A percentile compares a stretch with the other conserved stretches of the same genome.
phyloP scores from a whole-genome alignment of 2,797 vertebrate species.

The Danio choprae region DNA sequence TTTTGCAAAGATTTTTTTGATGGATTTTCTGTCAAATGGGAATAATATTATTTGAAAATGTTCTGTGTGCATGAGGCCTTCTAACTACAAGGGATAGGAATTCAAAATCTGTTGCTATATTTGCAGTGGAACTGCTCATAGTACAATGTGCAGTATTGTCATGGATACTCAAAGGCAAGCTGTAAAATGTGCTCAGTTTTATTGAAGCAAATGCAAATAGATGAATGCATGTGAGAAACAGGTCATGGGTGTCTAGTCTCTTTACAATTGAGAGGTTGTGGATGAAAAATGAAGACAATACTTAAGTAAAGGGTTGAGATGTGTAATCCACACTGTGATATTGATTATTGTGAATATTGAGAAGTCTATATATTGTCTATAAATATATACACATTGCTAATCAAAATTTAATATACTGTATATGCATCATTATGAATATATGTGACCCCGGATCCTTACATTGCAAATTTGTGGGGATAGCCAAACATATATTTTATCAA shows the following conservation, averaged over 20 bases:
- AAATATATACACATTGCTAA: no score
- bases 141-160: neutral
- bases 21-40: constrained; percentile 16
- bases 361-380: no score
- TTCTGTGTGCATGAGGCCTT: constrained; percentile 1
- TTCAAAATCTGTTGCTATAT: neutral
- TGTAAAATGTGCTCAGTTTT: neutral
- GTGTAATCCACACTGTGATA: no score
- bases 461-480: no score
- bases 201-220: neutral
- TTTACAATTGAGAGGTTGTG: neutral
- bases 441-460: no score
- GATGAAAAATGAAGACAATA: neutral
- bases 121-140: neutral
- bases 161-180: neutral
- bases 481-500: no score
- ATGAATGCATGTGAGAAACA: neutral
- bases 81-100: neutral
- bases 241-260: neutral
- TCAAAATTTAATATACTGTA: no score
- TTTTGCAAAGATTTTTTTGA: constrained; percentile 5
- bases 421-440: no score
- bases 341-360: no score
- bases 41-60: neutral
- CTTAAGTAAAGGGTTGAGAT: neutral